A percentile compares a stretch with the other conserved stretches of the same genome.
Evolutionary conservation across 2,797 vertebrate genomes (phyloP).

Genomic region (Prunella strophiata): DNA sequence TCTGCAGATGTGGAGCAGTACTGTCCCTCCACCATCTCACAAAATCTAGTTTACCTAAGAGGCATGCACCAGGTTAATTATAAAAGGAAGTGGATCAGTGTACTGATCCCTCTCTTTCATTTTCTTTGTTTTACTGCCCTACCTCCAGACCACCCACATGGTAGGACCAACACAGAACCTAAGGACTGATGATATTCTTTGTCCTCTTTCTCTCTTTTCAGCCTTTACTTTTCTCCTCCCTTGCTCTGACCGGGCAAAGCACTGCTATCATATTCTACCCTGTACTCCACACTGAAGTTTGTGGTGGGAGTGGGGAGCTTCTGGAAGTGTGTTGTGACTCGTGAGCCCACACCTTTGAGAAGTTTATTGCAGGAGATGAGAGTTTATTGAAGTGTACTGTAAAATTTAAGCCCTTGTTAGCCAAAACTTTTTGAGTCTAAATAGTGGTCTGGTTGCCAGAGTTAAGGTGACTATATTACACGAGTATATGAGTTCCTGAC

Average conservation of each 20-base stretch:
- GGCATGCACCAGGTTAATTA: neutral
- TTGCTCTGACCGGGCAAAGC: neutral
- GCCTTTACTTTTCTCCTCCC: neutral
- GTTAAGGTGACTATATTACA: neutral
- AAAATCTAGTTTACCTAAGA: neutral
- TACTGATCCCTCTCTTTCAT: neutral
- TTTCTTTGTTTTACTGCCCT: neutral
- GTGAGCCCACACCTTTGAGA: accelerated
- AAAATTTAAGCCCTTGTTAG: neutral
- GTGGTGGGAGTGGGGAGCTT: neutral
- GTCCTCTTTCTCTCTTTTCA: neutral
- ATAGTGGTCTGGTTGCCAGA: neutral
- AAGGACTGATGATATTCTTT: neutral
- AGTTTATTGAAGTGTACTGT: neutral
- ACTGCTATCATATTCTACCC: neutral
- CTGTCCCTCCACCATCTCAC: neutral
- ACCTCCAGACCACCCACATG: accelerated
- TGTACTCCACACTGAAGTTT: neutral
- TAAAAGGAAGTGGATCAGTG: accelerated
- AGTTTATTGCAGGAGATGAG: neutral
- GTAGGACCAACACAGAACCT: neutral
- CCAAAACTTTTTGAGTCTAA: neutral
- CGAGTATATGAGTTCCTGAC: too few relatives aligned
- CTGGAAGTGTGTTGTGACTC: neutral
- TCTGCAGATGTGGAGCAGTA: neutral